These are phyloP conservation scores for Noctua janthina DNA, from an alignment of 2,888 invertebrate species.

Conservation along the genomic window DNA sequence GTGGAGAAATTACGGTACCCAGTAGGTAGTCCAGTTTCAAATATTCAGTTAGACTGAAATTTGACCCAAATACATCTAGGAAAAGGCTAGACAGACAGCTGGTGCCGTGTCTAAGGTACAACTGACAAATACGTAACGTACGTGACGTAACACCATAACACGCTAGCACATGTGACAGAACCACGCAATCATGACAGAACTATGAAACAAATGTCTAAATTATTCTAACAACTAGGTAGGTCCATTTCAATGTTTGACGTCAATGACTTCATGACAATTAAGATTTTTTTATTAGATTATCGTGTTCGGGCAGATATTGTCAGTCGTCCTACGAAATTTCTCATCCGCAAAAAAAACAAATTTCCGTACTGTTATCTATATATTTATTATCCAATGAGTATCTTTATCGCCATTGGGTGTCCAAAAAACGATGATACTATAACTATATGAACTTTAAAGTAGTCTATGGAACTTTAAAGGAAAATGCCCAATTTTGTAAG, in stretches of 20 bases:
- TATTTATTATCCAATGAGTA: background rate
- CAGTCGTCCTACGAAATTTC: background rate
- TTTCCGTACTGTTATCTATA: background rate
- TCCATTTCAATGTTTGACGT: conserved; percentile 4
- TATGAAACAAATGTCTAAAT: background rate
- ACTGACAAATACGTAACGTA: too few relatives aligned
- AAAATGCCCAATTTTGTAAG: background rate
- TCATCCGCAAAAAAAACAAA: background rate
- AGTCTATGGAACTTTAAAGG: background rate
- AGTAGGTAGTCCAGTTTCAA: background rate
- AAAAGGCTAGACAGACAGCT: background rate
- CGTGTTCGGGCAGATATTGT: background rate
- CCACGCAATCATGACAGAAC: background rate
- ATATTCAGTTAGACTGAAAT: background rate
- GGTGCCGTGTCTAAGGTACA: background rate
- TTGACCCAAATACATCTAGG: background rate
- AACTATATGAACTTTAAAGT: background rate
- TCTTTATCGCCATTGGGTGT: background rate
- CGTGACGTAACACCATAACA: background rate
- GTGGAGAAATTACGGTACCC: background rate
- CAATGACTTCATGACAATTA: background rate
- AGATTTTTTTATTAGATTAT: too few relatives aligned
- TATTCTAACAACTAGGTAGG: background rate
- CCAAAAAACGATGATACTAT: background rate
- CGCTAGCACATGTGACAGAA: background rate